Conservation (phyloP, 2,797 vertebrate genomes). For the Champsocephalus gunnari region DNA sequence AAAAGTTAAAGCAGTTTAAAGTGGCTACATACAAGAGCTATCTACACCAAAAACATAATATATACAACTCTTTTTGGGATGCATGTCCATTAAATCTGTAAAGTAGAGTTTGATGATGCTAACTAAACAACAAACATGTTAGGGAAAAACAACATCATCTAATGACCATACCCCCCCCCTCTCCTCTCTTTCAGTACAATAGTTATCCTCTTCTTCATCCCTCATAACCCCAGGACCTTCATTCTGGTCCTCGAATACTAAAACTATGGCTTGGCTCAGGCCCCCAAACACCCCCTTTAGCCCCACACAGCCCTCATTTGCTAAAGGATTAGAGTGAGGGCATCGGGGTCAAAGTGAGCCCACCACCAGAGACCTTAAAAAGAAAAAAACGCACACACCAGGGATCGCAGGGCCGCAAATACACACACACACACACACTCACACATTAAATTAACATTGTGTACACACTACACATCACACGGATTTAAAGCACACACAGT, state of each 20-base stretch:
- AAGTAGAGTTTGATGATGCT: constrained; percentile 33
- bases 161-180: constrained; percentile 30
- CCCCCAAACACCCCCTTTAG: constrained; percentile 69
- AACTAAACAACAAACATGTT: constrained; percentile 34
- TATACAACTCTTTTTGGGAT: not conserved
- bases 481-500: constrained; percentile 53
- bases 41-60: not conserved
- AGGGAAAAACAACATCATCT: constrained; percentile 35
- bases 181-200: constrained; percentile 50
- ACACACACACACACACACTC: constrained; percentile 50
- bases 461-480: constrained; percentile 57
- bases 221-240: constrained; percentile 66
- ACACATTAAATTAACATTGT: constrained; percentile 58
- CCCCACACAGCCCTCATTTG: constrained; percentile 81
- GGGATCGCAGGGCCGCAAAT: constrained; percentile 33
- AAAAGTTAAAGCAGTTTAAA: not conserved
- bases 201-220: constrained; percentile 66
- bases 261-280: constrained; percentile 69
- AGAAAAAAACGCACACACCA: constrained; percentile 64
- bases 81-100: not conserved
- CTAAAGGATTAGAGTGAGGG: constrained; percentile 85
- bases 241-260: constrained; percentile 73
- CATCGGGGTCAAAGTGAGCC: constrained; percentile 73
- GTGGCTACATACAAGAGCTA: not conserved
- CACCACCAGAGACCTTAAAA: constrained; percentile 69